Evolutionary conservation across 1,140 invertebrate genomes (phyloP).

Genomic region (Probaryconus sp.): DNA sequence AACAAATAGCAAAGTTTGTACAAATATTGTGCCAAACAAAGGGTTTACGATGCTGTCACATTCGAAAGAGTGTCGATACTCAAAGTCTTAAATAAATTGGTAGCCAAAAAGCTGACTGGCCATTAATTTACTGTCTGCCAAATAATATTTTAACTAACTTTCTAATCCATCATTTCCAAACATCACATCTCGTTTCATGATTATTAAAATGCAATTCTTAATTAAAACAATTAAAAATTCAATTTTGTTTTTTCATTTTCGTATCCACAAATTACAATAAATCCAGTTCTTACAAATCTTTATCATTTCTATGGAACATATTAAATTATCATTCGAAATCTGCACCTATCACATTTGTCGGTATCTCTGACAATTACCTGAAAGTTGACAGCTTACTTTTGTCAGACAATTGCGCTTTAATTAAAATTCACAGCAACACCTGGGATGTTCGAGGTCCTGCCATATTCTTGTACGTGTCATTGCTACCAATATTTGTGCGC

Average conservation of each 20-base stretch:
- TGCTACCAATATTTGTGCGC: constrained; percentile 28
- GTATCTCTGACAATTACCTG: no score
- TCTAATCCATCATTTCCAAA: constrained; percentile 15
- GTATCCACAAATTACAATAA: no score
- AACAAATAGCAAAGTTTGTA: constrained; percentile 38
- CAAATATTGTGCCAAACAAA: constrained; percentile 47
- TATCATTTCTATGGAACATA: no score
- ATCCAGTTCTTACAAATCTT: no score
- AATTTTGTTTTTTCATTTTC: no score
- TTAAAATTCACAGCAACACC: no score
- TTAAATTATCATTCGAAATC: no score
- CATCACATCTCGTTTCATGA: no score
- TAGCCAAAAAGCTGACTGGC: neutral
- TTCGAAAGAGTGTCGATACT: neutral
- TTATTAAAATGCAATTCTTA: constrained; percentile 3
- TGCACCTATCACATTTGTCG: constrained; percentile 7
- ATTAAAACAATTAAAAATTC: no score
- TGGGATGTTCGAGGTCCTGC: no score
- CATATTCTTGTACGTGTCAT: constrained; percentile 30
- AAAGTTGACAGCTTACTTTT: constrained; percentile 12
- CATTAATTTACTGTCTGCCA: constrained; percentile 20
- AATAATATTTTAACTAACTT: constrained; percentile 32
- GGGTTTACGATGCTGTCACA: constrained; percentile 22
- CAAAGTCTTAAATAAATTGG: constrained; percentile 23
- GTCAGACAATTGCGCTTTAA: neutral